Percentiles rank a stretch among this genome's conserved stretches.
Conservation (phyloP, 2,888 invertebrate species). For the Diarsia brunnea region DNA sequence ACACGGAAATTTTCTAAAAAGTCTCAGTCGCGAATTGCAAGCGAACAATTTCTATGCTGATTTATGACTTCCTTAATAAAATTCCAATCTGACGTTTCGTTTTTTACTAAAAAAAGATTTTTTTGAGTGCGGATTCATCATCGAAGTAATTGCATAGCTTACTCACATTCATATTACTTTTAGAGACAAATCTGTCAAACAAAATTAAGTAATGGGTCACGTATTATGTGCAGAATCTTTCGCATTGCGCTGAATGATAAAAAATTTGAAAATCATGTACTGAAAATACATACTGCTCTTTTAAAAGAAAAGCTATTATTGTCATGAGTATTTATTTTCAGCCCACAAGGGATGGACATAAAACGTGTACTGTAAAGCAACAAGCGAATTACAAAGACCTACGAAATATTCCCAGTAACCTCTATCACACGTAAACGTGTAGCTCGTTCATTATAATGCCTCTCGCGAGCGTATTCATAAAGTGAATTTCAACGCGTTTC, state of each 20-base stretch:
- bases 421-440: constrained; percentile 22
- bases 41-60: neutral
- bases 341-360: neutral
- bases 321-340: neutral
- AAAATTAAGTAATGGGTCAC: neutral
- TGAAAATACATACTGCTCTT: neutral
- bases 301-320: neutral
- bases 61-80: neutral
- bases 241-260: neutral
- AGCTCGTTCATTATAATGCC: constrained; percentile 22
- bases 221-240: neutral
- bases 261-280: neutral
- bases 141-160: neutral
- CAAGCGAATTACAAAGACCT: neutral
- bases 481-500: constrained; percentile 46
- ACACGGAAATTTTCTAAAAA: neutral
- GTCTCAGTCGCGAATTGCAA: neutral
- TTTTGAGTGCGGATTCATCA: neutral
- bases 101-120: neutral
- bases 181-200: neutral
- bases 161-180: neutral
- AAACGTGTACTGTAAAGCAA: neutral
- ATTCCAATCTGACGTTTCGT: neutral
- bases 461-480: constrained; percentile 44
- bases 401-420: neutral